Conservation (phyloP, 2,797 vertebrate genomes). For the Sebastes hubbsi region DNA sequence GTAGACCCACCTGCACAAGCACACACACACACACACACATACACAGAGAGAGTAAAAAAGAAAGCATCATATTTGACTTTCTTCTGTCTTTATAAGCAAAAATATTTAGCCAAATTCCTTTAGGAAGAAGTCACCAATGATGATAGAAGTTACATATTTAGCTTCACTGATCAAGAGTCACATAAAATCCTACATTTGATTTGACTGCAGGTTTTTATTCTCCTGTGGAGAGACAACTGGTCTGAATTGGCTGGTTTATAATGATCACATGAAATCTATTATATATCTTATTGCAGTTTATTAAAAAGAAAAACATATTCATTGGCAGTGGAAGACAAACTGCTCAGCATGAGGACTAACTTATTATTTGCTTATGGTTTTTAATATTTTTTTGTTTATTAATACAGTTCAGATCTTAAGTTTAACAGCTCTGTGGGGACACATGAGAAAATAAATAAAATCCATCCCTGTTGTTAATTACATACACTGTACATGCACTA, state of each 20-base stretch:
- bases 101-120: constrained; percentile 2
- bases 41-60: background rate
- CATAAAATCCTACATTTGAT: constrained; percentile 1
- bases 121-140: background rate
- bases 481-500: background rate
- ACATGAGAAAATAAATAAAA: background rate
- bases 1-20: constrained; percentile 82
- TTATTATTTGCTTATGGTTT: background rate
- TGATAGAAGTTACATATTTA: constrained; percentile 1
- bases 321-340: background rate
- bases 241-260: constrained; percentile 2
- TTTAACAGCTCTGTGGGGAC: background rate
- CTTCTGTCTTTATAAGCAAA: background rate
- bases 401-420: background rate
- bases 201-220: background rate
- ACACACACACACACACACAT: background rate
- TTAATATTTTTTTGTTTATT: background rate
- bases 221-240: background rate
- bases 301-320: background rate
- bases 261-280: background rate
- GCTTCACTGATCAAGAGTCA: background rate
- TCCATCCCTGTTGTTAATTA: background rate
- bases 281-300: background rate
- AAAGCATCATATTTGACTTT: constrained; percentile 9
- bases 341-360: background rate